These are phyloP conservation scores for Dynastes grantii DNA, from an alignment of 2,888 invertebrate species.

Conservation along the genomic window DNA sequence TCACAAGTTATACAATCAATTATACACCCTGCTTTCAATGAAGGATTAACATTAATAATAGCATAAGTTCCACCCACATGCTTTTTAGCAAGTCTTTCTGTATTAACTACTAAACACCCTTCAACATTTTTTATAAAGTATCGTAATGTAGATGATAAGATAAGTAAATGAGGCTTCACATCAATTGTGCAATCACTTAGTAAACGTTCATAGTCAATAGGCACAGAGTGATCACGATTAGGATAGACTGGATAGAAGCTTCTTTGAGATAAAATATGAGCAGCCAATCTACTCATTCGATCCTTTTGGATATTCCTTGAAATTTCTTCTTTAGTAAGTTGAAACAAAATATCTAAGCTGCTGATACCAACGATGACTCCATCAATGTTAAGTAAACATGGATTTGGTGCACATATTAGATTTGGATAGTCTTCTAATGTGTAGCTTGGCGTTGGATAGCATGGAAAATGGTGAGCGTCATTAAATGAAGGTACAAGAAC, in stretches of 20 bases:
- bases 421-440: slow-evolving; percentile 75
- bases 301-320: slow-evolving; percentile 69
- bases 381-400: slow-evolving; percentile 83
- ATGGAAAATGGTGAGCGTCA: slow-evolving; percentile 84
- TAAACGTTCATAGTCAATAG: slow-evolving; percentile 82
- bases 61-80: slow-evolving; percentile 85
- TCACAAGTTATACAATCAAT: slow-evolving; percentile 69
- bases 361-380: slow-evolving; percentile 86
- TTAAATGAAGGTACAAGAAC: slow-evolving; percentile 83
- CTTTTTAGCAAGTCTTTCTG: slow-evolving; percentile 86
- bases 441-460: slow-evolving; percentile 90
- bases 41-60: slow-evolving; percentile 75
- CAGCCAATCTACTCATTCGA: slow-evolving; percentile 82
- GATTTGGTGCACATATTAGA: slow-evolving; percentile 84
- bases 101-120: slow-evolving; percentile 88
- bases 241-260: slow-evolving; percentile 89
- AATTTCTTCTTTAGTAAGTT: slow-evolving; percentile 86
- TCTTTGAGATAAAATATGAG: slow-evolving; percentile 84
- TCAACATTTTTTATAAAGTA: slow-evolving; percentile 87
- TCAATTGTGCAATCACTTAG: slow-evolving; percentile 81
- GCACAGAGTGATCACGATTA: slow-evolving; percentile 75
- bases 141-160: slow-evolving; percentile 89
- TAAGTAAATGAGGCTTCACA: slow-evolving; percentile 84
- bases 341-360: slow-evolving; percentile 87
- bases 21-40: slow-evolving; percentile 32